phyloP scores from a whole-genome alignment of 2,888 invertebrate genomes.

The Anagyrus pseudococci region DNA sequence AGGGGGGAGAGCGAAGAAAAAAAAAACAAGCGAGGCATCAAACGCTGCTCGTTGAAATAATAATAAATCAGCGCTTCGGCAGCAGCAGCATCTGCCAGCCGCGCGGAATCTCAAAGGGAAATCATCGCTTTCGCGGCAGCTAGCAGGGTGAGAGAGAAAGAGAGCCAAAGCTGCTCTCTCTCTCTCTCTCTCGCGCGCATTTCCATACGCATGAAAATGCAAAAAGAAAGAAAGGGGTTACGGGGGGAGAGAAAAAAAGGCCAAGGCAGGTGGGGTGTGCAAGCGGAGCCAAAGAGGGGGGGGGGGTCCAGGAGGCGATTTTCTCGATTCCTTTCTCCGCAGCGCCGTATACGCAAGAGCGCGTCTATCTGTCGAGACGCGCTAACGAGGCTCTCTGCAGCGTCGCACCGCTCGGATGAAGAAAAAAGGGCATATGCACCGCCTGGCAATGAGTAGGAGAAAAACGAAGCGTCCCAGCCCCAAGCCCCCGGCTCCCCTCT shows the following conservation, averaged over 20 bases:
- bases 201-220: background rate
- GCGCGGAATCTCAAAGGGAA: background rate
- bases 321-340: conserved; percentile 21
- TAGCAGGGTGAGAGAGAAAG: too few species aligned
- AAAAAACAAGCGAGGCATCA: too few species aligned
- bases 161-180: background rate
- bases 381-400: conserved; percentile 17
- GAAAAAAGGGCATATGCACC: conserved; percentile 14
- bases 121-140: background rate
- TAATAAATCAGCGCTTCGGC: too few species aligned
- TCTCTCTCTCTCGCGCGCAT: too few species aligned
- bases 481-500: too few species aligned
- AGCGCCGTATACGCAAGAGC: background rate
- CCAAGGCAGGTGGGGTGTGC: background rate
- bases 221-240: background rate
- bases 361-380: background rate
- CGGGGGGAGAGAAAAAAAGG: background rate
- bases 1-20: too few species aligned
- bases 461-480: too few species aligned
- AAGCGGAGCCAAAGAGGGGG: too few species aligned
- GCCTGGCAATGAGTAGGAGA: too few species aligned
- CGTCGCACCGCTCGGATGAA: background rate
- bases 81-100: background rate
- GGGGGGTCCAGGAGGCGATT: too few species aligned
- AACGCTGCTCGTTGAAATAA: too few species aligned